Evolutionary conservation across 2,113 vertebrate species (phyloP).

Genomic region (Ageneiosus marmoratus): DNA sequence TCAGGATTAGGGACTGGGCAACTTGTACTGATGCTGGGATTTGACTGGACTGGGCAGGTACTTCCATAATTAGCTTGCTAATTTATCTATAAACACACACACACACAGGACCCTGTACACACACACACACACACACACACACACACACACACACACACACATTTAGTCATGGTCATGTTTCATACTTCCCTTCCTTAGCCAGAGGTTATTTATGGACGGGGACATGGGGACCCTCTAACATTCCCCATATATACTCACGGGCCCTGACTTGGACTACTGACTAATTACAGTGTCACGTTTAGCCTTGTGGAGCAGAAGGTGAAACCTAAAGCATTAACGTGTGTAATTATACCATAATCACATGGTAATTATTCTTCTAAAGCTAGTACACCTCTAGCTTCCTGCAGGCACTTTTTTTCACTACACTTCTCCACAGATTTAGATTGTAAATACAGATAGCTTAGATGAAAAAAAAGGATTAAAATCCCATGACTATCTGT

Average conservation of each 20-base stretch:
- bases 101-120: slow-evolving; percentile 49
- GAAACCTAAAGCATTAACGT: slow-evolving; percentile 68
- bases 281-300: slow-evolving; percentile 68
- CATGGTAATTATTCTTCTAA: slow-evolving; percentile 69
- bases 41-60: not conserved
- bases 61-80: too few relatives aligned
- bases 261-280: slow-evolving; percentile 53
- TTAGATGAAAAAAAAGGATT: slow-evolving; percentile 55
- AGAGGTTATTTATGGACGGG: slow-evolving; percentile 71
- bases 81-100: not conserved
- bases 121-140: slow-evolving; percentile 35
- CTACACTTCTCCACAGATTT: slow-evolving; percentile 48
- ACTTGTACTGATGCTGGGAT: not conserved
- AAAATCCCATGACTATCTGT: slow-evolving; percentile 57
- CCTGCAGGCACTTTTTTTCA: slow-evolving; percentile 59
- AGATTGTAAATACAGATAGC: slow-evolving; percentile 67
- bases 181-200: slow-evolving; percentile 70
- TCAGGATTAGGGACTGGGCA: not conserved
- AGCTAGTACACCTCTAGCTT: slow-evolving; percentile 58
- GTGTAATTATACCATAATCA: slow-evolving; percentile 74
- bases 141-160: slow-evolving; percentile 55
- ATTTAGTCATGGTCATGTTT: slow-evolving; percentile 67
- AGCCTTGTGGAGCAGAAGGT: slow-evolving; percentile 54
- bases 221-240: slow-evolving; percentile 56
- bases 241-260: slow-evolving; percentile 58